These are phyloP conservation scores for Epinephelus awoara DNA, from an alignment of 2,797 vertebrate species.

Conservation along the genomic window DNA sequence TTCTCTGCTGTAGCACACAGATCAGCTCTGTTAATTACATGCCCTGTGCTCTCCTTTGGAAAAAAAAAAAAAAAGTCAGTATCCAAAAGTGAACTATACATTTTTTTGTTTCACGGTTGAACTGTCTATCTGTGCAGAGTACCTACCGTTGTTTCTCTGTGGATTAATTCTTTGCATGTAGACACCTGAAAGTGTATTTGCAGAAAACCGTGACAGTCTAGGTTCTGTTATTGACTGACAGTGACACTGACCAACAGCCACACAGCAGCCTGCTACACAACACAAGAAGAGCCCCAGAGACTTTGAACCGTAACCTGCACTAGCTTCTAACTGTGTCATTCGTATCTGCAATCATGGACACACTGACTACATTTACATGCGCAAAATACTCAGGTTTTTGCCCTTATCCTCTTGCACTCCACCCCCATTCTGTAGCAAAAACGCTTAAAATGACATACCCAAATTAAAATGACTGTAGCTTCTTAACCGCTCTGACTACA, in stretches of 20 bases:
- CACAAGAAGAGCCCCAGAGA: neutral
- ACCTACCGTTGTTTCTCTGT: too few relatives aligned
- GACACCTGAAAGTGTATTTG: neutral
- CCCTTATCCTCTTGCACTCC: too few relatives aligned
- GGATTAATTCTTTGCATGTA: neutral
- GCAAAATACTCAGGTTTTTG: too few relatives aligned
- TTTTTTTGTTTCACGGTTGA: too few relatives aligned
- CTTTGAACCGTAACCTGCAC: neutral
- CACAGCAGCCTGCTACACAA: neutral
- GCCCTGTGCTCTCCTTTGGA: neutral
- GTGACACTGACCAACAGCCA: constrained; percentile 1
- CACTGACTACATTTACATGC: too few relatives aligned
- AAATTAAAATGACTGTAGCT: too few relatives aligned
- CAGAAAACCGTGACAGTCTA: neutral
- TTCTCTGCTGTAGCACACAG: neutral
- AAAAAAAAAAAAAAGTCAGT: neutral
- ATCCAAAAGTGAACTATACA: neutral
- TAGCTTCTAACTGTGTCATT: neutral
- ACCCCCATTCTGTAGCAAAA: too few relatives aligned
- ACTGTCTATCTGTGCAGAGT: too few relatives aligned
- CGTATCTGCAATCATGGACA: neutral
- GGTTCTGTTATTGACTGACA: neutral
- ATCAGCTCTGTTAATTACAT: constrained; percentile 4
- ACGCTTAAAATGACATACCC: too few relatives aligned
- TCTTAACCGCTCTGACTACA: too few relatives aligned